Conservation (phyloP, 2,888 invertebrate genomes). For the Hypercompe scribonia region DNA sequence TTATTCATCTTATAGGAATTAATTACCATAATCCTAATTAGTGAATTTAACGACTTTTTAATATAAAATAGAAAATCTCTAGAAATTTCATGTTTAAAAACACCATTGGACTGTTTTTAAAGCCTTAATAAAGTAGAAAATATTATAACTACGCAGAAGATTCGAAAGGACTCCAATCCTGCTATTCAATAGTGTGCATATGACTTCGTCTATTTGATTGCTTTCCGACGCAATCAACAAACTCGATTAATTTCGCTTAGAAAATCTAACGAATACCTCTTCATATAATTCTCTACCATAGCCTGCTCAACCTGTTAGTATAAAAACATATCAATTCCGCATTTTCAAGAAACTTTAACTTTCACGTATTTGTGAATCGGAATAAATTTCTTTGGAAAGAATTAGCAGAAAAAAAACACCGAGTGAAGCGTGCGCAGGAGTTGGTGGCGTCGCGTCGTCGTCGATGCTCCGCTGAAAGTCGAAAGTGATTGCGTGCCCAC, state of each 20-base stretch:
- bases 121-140: neutral
- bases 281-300: slow-evolving; percentile 10
- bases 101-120: neutral
- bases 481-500: slow-evolving; percentile 81
- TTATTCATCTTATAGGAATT: neutral
- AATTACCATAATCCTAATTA: neutral
- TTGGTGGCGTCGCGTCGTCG: slow-evolving; percentile 44
- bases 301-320: neutral
- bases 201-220: slow-evolving; percentile 46
- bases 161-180: neutral
- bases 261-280: slow-evolving; percentile 36
- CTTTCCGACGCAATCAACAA: slow-evolving; percentile 62
- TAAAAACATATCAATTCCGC: neutral
- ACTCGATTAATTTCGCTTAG: slow-evolving; percentile 56
- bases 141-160: neutral
- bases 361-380: slow-evolving; percentile 49
- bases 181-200: slow-evolving; percentile 6
- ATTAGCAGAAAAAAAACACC: slow-evolving; percentile 48
- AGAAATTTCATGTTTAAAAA: neutral
- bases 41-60: neutral
- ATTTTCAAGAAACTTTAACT: slow-evolving; percentile 52
- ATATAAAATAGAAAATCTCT: neutral
- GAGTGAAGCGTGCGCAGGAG: slow-evolving; percentile 38
- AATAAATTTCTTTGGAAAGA: slow-evolving; percentile 53
- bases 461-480: slow-evolving; percentile 68